Evolutionary conservation across 1,140 invertebrate genomes (phyloP).

Genomic region (Hyphantria cunea): DNA sequence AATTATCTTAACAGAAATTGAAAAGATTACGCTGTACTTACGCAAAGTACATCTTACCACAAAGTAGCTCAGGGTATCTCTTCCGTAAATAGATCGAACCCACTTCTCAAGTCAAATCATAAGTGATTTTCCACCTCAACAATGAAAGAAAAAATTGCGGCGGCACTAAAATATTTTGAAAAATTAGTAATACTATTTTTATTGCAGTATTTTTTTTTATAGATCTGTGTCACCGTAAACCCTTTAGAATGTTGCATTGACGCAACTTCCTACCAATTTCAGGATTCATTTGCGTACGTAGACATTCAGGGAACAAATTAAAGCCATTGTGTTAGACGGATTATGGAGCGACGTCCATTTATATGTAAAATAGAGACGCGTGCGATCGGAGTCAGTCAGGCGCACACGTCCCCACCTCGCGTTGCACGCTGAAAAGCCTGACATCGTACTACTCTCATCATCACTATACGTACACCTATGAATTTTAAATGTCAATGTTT

Average conservation of each 20-base stretch:
- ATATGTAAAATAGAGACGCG: constrained; percentile 79
- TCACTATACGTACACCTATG: constrained; percentile 34
- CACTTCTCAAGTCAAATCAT: too few relatives aligned
- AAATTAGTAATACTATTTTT: too few relatives aligned
- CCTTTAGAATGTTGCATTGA: constrained; percentile 8
- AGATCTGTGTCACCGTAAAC: background rate
- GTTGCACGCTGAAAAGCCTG: constrained; percentile 38
- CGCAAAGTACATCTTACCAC: too few relatives aligned
- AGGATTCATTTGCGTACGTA: constrained; percentile 63
- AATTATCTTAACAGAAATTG: constrained; percentile 2
- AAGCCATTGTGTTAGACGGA: constrained; percentile 75
- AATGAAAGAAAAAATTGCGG: too few relatives aligned
- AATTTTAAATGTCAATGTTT: constrained; percentile 33
- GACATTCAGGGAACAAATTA: constrained; percentile 65
- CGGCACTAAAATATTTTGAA: too few relatives aligned
- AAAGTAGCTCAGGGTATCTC: too few relatives aligned
- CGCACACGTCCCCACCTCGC: constrained; percentile 48
- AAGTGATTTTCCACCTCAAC: too few relatives aligned
- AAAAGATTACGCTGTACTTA: too few relatives aligned
- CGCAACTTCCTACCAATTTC: constrained; percentile 45
- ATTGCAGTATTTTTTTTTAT: too few relatives aligned
- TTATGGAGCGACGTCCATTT: constrained; percentile 76
- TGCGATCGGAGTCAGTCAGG: constrained; percentile 60
- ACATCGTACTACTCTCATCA: constrained; percentile 32
- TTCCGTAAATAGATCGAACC: too few relatives aligned